Percentiles rank a stretch among this genome's conserved stretches.
phyloP scores from a whole-genome alignment of 2,888 invertebrate species.

The Anorthoa munda region DNA sequence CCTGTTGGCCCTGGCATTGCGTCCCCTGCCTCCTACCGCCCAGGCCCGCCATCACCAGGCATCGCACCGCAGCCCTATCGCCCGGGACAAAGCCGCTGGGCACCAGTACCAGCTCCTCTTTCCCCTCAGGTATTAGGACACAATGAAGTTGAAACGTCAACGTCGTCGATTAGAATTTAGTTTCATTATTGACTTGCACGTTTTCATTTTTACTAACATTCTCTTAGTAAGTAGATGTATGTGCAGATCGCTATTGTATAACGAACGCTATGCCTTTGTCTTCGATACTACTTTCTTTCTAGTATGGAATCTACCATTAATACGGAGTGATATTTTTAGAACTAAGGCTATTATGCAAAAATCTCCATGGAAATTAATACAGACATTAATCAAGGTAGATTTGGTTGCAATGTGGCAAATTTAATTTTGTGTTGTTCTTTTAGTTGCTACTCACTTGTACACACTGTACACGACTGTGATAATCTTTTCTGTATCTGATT shows the following conservation, averaged over 20 bases:
- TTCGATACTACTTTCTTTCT: conserved; percentile 37
- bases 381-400: conserved; percentile 20
- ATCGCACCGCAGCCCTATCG: conserved; percentile 84
- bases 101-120: conserved; percentile 87
- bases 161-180: conserved; percentile 71
- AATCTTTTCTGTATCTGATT: conserved; percentile 46
- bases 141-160: conserved; percentile 64
- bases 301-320: conserved; percentile 35
- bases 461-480: conserved; percentile 50
- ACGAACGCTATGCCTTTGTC: conserved; percentile 61
- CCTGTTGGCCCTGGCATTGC: conserved; percentile 84
- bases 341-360: conserved; percentile 33
- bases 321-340: conserved; percentile 48
- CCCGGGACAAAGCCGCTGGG: conserved; percentile 87
- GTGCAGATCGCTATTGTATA: conserved; percentile 62
- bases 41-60: conserved; percentile 82
- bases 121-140: conserved; percentile 87
- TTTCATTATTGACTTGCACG: conserved; percentile 72
- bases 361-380: background rate
- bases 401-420: conserved; percentile 39
- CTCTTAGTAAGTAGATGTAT: conserved; percentile 45
- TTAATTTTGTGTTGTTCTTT: conserved; percentile 30
- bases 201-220: conserved; percentile 58
- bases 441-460: conserved; percentile 50
- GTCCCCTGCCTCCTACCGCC: conserved; percentile 74